These are phyloP conservation scores for Epinephelus coioides DNA, from an alignment of 2,797 vertebrate species.

Conservation along the genomic window DNA sequence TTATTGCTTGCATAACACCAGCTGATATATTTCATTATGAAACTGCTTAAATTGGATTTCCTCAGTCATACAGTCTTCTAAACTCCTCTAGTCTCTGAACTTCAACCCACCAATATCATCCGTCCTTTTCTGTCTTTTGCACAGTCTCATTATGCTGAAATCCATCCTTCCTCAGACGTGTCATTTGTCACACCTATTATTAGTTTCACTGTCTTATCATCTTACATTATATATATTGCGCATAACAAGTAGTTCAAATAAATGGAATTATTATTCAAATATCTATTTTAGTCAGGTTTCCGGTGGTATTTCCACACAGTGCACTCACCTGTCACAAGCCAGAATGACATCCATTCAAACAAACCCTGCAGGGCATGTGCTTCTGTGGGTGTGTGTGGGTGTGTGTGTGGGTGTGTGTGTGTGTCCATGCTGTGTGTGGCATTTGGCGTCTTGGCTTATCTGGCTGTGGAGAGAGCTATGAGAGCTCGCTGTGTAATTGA, in stretches of 20 bases:
- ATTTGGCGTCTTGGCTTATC: slow-evolving; percentile 76
- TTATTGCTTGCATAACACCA: background rate
- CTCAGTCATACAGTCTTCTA: background rate
- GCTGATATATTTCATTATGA: background rate
- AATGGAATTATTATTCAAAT: slow-evolving; percentile 42
- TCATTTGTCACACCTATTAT: slow-evolving; percentile 42
- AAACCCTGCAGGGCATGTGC: slow-evolving; percentile 38
- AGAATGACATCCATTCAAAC: slow-evolving; percentile 57
- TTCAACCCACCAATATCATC: slow-evolving; percentile 13
- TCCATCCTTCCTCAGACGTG: slow-evolving; percentile 4
- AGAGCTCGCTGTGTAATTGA: slow-evolving; percentile 85
- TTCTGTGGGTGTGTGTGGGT: background rate
- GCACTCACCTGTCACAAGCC: slow-evolving; percentile 52
- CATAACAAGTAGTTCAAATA: slow-evolving; percentile 23
- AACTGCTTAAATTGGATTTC: slow-evolving; percentile 10
- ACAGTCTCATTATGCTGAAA: slow-evolving; percentile 37
- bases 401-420: slow-evolving; percentile 6
- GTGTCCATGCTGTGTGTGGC: slow-evolving; percentile 58
- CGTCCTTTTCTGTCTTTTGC: slow-evolving; percentile 3
- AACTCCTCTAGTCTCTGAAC: slow-evolving; percentile 3
- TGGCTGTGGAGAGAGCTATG: slow-evolving; percentile 79
- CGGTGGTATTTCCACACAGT: slow-evolving; percentile 37
- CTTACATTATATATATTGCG: slow-evolving; percentile 4
- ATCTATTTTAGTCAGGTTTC: slow-evolving; percentile 39
- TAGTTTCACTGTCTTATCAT: slow-evolving; percentile 40